phyloP scores from a whole-genome alignment of 2,113 vertebrate species.

The Alligator sinensis region DNA sequence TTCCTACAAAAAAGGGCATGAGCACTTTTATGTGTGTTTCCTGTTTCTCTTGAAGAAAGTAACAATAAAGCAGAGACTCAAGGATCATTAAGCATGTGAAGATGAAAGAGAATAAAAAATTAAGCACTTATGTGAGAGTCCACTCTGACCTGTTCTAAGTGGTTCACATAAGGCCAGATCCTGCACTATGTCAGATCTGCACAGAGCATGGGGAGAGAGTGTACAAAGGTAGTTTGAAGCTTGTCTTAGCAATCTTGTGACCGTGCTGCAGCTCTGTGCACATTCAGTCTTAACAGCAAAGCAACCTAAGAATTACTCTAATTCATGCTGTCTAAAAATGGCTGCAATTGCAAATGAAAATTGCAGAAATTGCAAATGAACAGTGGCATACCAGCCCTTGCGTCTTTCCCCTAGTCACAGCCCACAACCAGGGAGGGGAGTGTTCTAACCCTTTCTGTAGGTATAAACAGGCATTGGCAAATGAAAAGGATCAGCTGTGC shows the following conservation, averaged over 20 bases:
- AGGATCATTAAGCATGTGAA: slow-evolving; percentile 26
- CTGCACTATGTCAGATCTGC: background rate
- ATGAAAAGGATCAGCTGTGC: too few species aligned
- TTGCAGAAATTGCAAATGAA: background rate
- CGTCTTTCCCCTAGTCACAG: background rate
- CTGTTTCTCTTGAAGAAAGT: slow-evolving; percentile 17
- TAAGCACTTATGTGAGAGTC: background rate
- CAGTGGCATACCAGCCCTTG: background rate
- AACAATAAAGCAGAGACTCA: slow-evolving; percentile 56
- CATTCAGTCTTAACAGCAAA: background rate
- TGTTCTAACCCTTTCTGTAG: background rate
- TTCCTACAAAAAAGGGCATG: background rate
- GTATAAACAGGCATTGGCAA: too few species aligned
- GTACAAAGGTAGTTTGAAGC: background rate
- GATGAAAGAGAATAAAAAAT: slow-evolving; percentile 53
- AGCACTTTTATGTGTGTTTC: slow-evolving; percentile 15
- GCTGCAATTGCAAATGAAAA: background rate
- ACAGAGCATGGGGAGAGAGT: background rate
- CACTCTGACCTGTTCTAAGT: background rate
- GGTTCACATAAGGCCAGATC: background rate
- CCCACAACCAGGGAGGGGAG: background rate
- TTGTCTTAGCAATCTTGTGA: accelerated
- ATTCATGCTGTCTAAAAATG: background rate
- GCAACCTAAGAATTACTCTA: background rate
- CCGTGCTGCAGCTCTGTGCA: accelerated